Percentiles rank a stretch among this genome's conserved stretches.
Evolutionary conservation across 2,797 vertebrate species (phyloP).

Genomic region (Periparus ater): DNA sequence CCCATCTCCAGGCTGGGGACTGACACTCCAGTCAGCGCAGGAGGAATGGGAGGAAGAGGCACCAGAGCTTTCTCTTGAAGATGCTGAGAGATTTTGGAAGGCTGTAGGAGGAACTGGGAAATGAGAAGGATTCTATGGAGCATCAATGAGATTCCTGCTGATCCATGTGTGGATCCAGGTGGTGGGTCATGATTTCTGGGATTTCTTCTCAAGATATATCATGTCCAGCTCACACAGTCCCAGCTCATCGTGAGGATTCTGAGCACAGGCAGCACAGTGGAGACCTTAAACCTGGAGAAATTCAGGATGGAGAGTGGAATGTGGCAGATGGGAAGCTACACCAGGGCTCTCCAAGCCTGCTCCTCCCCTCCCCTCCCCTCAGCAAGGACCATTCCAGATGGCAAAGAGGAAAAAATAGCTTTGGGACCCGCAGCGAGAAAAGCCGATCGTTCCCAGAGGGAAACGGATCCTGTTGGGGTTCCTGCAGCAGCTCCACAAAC

Average conservation of each 20-base stretch:
- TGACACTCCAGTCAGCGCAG: background rate
- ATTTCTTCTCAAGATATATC: accelerated
- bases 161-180: background rate
- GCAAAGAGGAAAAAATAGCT: background rate
- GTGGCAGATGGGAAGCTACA: background rate
- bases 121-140: background rate
- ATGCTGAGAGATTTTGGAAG: background rate
- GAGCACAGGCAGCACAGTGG: background rate
- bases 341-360: background rate
- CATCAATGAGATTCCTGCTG: background rate
- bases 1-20: background rate
- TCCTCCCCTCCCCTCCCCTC: background rate
- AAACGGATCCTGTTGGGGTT: background rate
- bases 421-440: background rate
- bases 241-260: background rate
- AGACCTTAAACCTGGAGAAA: background rate
- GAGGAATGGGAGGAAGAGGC: background rate
- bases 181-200: background rate
- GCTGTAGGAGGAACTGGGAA: background rate
- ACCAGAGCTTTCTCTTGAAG: background rate
- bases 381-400: background rate
- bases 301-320: background rate
- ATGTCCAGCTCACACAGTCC: background rate
- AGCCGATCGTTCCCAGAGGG: background rate
- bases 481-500: background rate